Evolutionary conservation across 2,797 vertebrate species (phyloP).

Genomic region (Pantherophis vulpinus): DNA sequence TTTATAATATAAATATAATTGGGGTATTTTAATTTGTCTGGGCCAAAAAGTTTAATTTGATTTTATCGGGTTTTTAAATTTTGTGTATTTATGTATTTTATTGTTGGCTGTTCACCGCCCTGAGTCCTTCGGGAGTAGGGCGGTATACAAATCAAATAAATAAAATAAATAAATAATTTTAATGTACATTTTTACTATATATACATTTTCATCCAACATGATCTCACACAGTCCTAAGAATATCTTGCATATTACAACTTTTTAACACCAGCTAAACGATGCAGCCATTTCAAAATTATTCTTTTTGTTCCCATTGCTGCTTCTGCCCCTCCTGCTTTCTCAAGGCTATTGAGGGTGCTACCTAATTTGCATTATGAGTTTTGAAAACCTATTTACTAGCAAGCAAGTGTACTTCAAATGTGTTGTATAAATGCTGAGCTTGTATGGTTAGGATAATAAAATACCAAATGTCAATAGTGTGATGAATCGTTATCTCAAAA

Average conservation of each 20-base stretch:
- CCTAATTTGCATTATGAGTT: background rate
- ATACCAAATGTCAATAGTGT: background rate
- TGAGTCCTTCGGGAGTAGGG: too few relatives aligned
- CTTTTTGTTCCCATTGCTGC: background rate
- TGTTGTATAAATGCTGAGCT: background rate
- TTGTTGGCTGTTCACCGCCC: too few relatives aligned
- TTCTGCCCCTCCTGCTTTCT: background rate
- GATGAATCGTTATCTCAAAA: background rate
- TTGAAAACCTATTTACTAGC: background rate
- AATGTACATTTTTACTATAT: background rate
- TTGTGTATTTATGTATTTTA: too few relatives aligned
- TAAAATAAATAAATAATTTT: too few relatives aligned
- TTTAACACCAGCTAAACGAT: background rate
- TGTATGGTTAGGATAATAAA: background rate
- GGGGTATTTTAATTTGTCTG: too few relatives aligned
- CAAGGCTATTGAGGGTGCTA: background rate
- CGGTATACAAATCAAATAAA: too few relatives aligned
- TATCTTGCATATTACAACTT: background rate
- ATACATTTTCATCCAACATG: background rate
- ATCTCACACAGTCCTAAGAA: background rate
- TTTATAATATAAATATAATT: too few relatives aligned
- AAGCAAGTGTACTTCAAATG: background rate
- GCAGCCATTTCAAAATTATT: background rate
- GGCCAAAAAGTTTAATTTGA: too few relatives aligned
- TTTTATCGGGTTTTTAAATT: too few relatives aligned